Base-by-base conservation (phyloP, 2,888 invertebrate genomes). In the Standfussiana lucernea region DNA sequence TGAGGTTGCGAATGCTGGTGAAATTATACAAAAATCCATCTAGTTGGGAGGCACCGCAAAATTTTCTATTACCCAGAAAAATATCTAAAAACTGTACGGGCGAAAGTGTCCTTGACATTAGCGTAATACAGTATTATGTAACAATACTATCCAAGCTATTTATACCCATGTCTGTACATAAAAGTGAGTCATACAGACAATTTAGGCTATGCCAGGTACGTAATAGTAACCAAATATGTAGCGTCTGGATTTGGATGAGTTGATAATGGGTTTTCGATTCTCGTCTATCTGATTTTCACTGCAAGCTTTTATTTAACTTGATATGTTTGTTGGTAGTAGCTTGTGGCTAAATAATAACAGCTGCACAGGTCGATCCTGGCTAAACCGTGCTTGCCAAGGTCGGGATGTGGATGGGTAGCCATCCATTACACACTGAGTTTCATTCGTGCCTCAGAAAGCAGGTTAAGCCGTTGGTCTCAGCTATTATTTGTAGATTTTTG, bases 101-200 rank as follows among this genome's bases (percentile, higher is more conserved):
- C n/a, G 72, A 77, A 64, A 80, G 32, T 10, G 56, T 40, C 77
- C 64, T 80, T 72, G 53, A 78, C 64, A 80, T 64, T 47, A 40
- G 1, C 32, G 42, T 45, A 56, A 45, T 67, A 1, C 13, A 4
- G 21, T 32, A 42, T 72, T 69, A 78, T 70, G 66, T 70, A 76
- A 82, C 37, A n/a, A 64, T 56, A 64, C 18, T 40, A 72, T 28
- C 24, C n/a, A 6, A 7, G 18, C 66, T 75, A 64, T 45, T 56
- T 47, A 68, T 81, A 80, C n/a, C 28, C 40, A 13, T 24, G 83
- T 72, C 62, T 71, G 67, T 50, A 32, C 35, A 21, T 65, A 35
- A 35, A 21, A 8, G 47, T 77, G 82, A 82, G 28, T 77, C 77
- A 82, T 67, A 50, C 40, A 2, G 15, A 18, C 13, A 56, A 67